Percentiles rank a stretch among this genome's conserved stretches.
These are phyloP conservation scores for Leptatherina wallacei DNA, from an alignment of 2,797 vertebrate genomes.

Conservation along the genomic window DNA sequence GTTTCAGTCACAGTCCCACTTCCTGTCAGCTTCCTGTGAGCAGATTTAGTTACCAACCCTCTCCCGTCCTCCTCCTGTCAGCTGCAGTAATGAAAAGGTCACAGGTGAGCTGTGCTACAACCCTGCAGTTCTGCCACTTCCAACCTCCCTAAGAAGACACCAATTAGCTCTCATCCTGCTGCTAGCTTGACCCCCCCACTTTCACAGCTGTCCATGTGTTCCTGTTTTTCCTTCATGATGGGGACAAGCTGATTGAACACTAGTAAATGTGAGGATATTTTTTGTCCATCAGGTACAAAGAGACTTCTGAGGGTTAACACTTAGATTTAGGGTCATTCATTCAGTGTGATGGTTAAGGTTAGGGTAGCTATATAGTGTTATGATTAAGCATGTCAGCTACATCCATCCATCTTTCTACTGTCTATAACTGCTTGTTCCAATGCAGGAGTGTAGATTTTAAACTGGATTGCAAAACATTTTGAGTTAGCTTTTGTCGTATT, in stretches of 20 bases:
- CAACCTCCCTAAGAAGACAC: constrained; percentile 38
- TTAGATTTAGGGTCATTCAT: too few species aligned
- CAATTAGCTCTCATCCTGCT: constrained; percentile 63
- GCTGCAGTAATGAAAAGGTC: constrained; percentile 40
- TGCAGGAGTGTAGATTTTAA: too few species aligned
- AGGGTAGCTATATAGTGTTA: too few species aligned
- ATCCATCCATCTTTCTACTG: too few species aligned
- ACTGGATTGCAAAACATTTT: too few species aligned
- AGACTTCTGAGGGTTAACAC: too few species aligned
- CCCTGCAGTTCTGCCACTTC: constrained; percentile 42
- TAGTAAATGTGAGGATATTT: background rate
- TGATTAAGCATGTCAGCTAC: too few species aligned
- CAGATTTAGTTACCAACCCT: constrained; percentile 6
- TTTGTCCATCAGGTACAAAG: background rate
- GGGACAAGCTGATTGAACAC: too few species aligned
- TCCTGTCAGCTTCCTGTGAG: constrained; percentile 4
- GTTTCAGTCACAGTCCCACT: background rate
- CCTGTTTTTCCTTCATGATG: background rate
- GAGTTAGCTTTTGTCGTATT: too few species aligned
- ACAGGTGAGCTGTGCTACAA: constrained; percentile 51
- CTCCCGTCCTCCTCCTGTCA: background rate
- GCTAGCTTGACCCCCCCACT: constrained; percentile 32
- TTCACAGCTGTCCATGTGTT: background rate
- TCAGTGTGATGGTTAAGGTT: too few species aligned
- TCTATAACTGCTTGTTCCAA: too few species aligned